phyloP scores from a whole-genome alignment of 2,113 vertebrate species.

The Vicugna pacos region DNA sequence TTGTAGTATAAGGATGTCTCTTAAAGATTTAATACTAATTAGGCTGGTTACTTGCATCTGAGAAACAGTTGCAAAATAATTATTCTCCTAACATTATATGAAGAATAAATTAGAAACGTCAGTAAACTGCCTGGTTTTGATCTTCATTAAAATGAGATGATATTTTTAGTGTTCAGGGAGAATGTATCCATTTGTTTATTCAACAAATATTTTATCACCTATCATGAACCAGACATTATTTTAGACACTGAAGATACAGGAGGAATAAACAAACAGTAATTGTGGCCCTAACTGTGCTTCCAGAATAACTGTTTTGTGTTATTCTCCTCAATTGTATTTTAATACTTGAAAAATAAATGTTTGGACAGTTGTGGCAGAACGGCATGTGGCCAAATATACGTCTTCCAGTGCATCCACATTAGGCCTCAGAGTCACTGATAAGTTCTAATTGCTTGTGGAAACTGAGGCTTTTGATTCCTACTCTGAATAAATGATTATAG shows the following conservation, averaged over 20 bases:
- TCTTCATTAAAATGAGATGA: conserved; percentile 23
- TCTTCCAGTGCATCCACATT: background rate
- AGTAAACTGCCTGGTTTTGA: background rate
- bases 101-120: conserved; percentile 33
- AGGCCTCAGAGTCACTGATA: background rate
- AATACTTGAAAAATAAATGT: conserved; percentile 6
- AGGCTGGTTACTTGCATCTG: background rate
- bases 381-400: background rate
- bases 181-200: background rate
- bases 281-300: background rate
- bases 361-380: background rate
- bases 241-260: background rate
- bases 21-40: conserved; percentile 46
- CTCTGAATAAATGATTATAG: background rate
- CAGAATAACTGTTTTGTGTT: conserved; percentile 32
- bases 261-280: background rate
- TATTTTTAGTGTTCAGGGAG: background rate
- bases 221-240: background rate
- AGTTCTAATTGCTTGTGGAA: background rate
- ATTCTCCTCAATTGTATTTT: conserved; percentile 23
- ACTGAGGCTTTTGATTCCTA: background rate
- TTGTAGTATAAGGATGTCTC: background rate
- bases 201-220: background rate
- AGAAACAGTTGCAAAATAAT: conserved; percentile 40
- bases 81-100: background rate